phyloP scores from a whole-genome alignment of 2,797 vertebrate genomes.

The Parauchenoglanis ngamensis region DNA sequence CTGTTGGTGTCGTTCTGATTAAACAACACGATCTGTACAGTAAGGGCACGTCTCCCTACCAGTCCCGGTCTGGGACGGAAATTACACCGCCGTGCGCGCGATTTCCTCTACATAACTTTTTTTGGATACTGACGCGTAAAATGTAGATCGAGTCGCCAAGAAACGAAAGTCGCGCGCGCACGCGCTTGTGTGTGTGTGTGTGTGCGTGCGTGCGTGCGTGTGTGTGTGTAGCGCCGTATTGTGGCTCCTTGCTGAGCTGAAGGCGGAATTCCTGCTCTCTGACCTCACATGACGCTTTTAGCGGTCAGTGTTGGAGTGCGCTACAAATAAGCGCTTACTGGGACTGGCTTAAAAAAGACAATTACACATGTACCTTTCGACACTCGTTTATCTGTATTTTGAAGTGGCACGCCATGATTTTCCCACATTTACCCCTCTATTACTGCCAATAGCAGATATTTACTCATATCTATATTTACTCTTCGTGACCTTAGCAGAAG shows the following conservation, averaged over 20 bases:
- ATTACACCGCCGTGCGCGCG: neutral
- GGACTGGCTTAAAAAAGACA: conserved; percentile 1
- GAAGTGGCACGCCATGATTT: neutral
- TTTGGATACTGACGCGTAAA: neutral
- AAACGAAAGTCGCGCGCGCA: conserved; percentile 16
- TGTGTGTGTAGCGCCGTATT: neutral
- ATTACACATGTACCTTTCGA: neutral
- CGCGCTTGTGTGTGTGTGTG: neutral
- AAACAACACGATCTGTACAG: neutral
- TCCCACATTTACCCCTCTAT: too few species aligned
- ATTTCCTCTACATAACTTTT: neutral
- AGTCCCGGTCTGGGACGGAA: neutral
- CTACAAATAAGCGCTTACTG: conserved; percentile 33
- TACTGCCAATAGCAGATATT: neutral
- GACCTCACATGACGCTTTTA: conserved; percentile 74
- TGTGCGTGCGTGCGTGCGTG: neutral
- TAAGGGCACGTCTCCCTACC: neutral
- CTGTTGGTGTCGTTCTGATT: neutral
- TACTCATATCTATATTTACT: neutral
- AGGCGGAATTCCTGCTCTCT: conserved; percentile 70
- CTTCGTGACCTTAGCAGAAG: neutral
- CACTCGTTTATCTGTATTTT: neutral
- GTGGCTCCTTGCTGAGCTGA: neutral
- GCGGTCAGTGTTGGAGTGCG: neutral
- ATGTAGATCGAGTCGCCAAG: conserved; percentile 2